These are phyloP conservation scores for Apocrypta bakeri DNA, from an alignment of 1,140 invertebrate genomes.

Conservation along the genomic window DNA sequence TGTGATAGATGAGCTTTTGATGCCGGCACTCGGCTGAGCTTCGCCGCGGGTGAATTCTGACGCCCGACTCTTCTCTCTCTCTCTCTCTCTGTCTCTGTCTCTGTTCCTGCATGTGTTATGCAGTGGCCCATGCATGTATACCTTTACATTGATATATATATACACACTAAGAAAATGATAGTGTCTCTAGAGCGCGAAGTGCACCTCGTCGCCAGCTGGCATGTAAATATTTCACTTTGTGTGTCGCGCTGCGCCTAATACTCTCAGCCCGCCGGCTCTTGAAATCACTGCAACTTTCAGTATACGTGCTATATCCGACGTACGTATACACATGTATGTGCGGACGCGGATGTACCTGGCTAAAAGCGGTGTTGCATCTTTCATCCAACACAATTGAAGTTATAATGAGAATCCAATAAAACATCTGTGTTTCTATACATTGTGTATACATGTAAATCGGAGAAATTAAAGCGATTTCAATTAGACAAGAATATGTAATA, in stretches of 20 bases:
- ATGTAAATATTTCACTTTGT: constrained; percentile 27
- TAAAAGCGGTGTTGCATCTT: neutral
- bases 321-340: neutral
- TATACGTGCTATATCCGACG: no score
- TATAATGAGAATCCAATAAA: no score
- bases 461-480: no score
- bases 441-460: no score
- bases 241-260: neutral
- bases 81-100: neutral
- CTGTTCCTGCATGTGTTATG: neutral
- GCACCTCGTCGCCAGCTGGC: neutral
- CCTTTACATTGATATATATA: neutral
- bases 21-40: neutral
- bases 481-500: no score
- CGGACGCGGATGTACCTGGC: no score
- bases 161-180: constrained; percentile 14
- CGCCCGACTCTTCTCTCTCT: neutral
- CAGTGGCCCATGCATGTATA: neutral
- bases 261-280: neutral
- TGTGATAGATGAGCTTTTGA: constrained; percentile 41
- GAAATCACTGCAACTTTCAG: neutral
- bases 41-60: neutral
- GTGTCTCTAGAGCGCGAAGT: constrained; percentile 12
- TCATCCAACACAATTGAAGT: no score
- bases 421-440: no score